Conservation (phyloP, 35 echinoderm and acorn worm species). For the Hemicentrotus pulcherrimus region DNA sequence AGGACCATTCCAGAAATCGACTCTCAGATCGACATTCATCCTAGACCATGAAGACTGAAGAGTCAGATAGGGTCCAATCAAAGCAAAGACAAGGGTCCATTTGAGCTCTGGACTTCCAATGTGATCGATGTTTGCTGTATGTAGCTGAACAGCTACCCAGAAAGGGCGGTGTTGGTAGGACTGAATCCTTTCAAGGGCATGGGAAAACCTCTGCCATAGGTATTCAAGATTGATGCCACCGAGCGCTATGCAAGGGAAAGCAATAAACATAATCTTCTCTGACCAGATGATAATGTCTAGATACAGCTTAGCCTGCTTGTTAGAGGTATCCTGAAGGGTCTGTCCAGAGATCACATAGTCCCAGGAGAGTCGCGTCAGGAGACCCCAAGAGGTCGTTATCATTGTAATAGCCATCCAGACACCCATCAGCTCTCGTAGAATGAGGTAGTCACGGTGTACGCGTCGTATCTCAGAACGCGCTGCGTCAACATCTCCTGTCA, state of each 20-base stretch:
- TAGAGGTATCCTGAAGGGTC: background rate
- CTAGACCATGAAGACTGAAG: background rate
- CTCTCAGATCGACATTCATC: background rate
- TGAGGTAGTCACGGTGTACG: background rate
- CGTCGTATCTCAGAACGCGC: background rate
- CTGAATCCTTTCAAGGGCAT: background rate
- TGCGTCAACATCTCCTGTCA: background rate
- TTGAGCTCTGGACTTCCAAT: background rate
- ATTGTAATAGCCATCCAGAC: background rate
- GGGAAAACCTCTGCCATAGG: background rate
- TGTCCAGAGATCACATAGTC: background rate
- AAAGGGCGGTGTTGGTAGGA: background rate
- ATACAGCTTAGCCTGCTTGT: background rate
- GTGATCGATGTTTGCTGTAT: background rate
- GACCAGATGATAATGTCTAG: background rate
- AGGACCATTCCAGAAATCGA: background rate
- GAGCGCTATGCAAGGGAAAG: background rate
- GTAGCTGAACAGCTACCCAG: background rate
- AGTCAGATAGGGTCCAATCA: background rate
- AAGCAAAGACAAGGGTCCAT: background rate
- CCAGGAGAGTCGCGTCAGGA: background rate
- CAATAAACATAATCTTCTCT: background rate
- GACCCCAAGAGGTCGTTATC: background rate
- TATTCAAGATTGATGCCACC: background rate
- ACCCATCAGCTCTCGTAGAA: background rate